Percentiles rank a stretch among this genome's conserved stretches.
These are phyloP conservation scores for Fistularia commersonii DNA, from an alignment of 2,797 vertebrate genomes.

Conservation along the genomic window DNA sequence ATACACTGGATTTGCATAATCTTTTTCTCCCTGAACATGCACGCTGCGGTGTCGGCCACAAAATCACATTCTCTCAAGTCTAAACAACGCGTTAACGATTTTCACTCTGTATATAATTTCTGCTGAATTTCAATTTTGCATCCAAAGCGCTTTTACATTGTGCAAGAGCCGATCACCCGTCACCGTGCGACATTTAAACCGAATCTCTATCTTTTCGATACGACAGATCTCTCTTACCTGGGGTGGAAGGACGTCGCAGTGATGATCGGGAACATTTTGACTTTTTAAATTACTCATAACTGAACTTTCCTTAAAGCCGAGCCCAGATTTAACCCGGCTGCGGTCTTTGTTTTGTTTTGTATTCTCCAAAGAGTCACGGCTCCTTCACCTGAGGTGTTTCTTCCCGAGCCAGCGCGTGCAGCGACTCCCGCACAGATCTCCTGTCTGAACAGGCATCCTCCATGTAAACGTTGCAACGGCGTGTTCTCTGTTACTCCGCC, in stretches of 20 bases:
- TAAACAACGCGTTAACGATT: too few species aligned
- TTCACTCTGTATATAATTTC: too few species aligned
- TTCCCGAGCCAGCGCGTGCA: constrained; percentile 6
- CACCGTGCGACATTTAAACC: too few species aligned
- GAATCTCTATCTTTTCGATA: too few species aligned
- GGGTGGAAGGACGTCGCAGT: too few species aligned
- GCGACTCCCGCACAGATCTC: not conserved
- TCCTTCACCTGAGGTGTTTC: constrained; percentile 20
- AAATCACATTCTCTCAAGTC: too few species aligned
- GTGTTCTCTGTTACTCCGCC: constrained; percentile 11
- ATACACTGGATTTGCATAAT: not conserved
- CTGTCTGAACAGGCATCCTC: constrained; percentile 26
- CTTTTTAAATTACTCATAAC: constrained; percentile 16
- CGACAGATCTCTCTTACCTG: too few species aligned
- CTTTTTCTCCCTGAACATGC: too few species aligned
- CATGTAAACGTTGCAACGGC: constrained; percentile 23
- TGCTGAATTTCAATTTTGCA: too few species aligned
- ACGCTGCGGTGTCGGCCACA: too few species aligned
- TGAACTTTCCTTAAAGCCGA: not conserved
- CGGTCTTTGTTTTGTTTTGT: not conserved
- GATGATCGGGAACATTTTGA: constrained; percentile 7
- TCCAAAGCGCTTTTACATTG: too few species aligned
- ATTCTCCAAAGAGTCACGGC: not conserved
- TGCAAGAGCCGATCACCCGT: too few species aligned
- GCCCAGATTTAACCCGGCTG: constrained; percentile 10